Base-by-base conservation (phyloP, 2,888 invertebrate species). In the Acanthosepion lycidas region DNA sequence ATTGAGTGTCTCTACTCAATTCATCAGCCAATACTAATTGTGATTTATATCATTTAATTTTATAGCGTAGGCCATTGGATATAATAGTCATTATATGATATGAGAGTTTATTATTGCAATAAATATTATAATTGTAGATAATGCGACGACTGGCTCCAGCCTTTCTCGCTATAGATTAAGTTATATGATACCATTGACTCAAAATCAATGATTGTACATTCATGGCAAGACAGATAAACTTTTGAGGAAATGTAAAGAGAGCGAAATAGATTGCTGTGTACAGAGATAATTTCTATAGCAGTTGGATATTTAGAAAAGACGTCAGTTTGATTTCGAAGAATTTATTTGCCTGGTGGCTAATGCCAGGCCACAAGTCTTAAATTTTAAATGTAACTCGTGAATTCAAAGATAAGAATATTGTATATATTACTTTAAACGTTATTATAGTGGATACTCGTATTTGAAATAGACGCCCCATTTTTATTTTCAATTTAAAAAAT, bases 61-160 rank as follows among this genome's bases (percentile, higher is more conserved):
- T 78, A 78, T 78, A 78, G n/a, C n/a, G 5, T 6, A n/a, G 78
- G n/a, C 78, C 78, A 78, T 33, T 78, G n/a, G n/a, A 78, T 78
- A n/a, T 78, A 12, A 78, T 78, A 78, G 78, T 78, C 78, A 33
- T 78, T n/a, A 33, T n/a, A n/a, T 78, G 78, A 78, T 78, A 78
- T 18, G 78, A 33, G 33, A 23, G n/a, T 78, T 78, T n/a, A 78
- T 78, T 78, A 78, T 78, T 78, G 78, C n/a, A 78, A 78, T 78
- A 78, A 78, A 78, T 78, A 78, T 78, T n/a, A n/a, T 78, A 78
- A 78, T 78, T 78, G 78, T 78, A 33, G 78, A 78, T 78, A 78
- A 78, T 78, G n/a, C n/a, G 15, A 1, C 78, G 3, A 78, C n/a
- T 78, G 78, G 78, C 78, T 78, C 78, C 78, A 33, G n/a, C 12